These are phyloP conservation scores for Ptyas mucosa DNA, from an alignment of 2,113 vertebrate genomes.

Conservation along the genomic window DNA sequence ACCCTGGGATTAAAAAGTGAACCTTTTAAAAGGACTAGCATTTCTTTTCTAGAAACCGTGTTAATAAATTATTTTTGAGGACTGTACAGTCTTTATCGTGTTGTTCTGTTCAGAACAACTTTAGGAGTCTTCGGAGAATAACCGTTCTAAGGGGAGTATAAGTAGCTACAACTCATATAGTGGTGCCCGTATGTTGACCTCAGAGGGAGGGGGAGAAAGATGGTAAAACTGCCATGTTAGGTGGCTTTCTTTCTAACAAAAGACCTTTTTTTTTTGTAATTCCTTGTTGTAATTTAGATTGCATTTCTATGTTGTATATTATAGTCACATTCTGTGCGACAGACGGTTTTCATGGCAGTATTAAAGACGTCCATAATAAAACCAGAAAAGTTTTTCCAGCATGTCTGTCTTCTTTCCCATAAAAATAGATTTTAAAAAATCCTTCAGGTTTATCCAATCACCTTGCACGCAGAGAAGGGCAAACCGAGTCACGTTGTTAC, in stretches of 20 bases:
- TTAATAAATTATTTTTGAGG: constrained; percentile 99
- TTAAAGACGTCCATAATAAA: constrained; percentile 74
- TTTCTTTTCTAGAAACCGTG: constrained; percentile 87
- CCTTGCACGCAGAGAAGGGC: background rate
- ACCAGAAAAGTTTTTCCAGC: constrained; percentile 70
- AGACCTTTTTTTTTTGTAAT: constrained; percentile 85
- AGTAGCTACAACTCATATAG: constrained; percentile 80
- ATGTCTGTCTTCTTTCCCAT: constrained; percentile 58
- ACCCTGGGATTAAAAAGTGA: constrained; percentile 50
- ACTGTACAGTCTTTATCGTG: constrained; percentile 93
- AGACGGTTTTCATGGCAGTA: constrained; percentile 94
- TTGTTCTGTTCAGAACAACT: constrained; percentile 91
- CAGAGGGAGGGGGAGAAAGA: constrained; percentile 60
- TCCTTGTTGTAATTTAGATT: constrained; percentile 92
- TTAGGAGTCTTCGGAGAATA: constrained; percentile 82
- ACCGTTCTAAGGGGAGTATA: constrained; percentile 80
- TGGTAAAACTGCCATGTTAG: constrained; percentile 80
- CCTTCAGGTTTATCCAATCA: background rate
- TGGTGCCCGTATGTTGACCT: constrained; percentile 67
- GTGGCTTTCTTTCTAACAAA: constrained; percentile 78
- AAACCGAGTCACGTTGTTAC: background rate
- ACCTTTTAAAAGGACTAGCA: constrained; percentile 62
- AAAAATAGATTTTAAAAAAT: no score
- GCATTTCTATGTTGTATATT: constrained; percentile 95
- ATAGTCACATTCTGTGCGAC: constrained; percentile 87